A percentile compares a stretch with the other conserved stretches of the same genome.
phyloP scores from a whole-genome alignment of 2,888 invertebrate species.

The Loripinus fragilis region DNA sequence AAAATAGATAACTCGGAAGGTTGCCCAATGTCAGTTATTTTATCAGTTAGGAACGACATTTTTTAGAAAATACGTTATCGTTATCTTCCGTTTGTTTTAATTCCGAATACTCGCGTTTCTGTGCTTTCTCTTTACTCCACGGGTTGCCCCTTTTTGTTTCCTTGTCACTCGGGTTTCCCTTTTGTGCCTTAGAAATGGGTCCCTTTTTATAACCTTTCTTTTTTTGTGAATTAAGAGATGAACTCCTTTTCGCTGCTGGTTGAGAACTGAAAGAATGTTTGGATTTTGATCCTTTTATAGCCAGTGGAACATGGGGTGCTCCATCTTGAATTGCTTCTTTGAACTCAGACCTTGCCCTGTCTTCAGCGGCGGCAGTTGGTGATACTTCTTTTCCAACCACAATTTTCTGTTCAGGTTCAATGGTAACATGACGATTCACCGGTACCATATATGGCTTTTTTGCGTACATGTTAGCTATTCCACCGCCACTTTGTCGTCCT shows the following conservation, averaged over 20 bases:
- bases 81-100: not conserved
- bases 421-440: slow-evolving; percentile 19
- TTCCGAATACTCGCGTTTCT: not conserved
- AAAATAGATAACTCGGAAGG: too few relatives aligned
- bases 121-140: not conserved
- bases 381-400: slow-evolving; percentile 13
- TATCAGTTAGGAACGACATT: too few relatives aligned
- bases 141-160: not conserved
- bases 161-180: not conserved
- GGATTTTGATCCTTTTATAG: not conserved
- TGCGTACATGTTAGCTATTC: not conserved
- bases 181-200: not conserved
- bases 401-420: not conserved
- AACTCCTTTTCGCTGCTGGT: too few relatives aligned
- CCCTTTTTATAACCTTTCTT: not conserved
- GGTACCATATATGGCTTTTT: slow-evolving; percentile 27
- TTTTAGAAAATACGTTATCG: not conserved
- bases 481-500: too few relatives aligned
- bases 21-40: too few relatives aligned
- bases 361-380: slow-evolving; percentile 28
- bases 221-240: not conserved
- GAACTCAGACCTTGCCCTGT: slow-evolving; percentile 30
- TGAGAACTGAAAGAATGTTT: not conserved
- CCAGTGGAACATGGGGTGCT: not conserved
- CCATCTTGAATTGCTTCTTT: slow-evolving; percentile 28